phyloP scores from a whole-genome alignment of 2,797 vertebrate species.

The Crocidura indochinensis region DNA sequence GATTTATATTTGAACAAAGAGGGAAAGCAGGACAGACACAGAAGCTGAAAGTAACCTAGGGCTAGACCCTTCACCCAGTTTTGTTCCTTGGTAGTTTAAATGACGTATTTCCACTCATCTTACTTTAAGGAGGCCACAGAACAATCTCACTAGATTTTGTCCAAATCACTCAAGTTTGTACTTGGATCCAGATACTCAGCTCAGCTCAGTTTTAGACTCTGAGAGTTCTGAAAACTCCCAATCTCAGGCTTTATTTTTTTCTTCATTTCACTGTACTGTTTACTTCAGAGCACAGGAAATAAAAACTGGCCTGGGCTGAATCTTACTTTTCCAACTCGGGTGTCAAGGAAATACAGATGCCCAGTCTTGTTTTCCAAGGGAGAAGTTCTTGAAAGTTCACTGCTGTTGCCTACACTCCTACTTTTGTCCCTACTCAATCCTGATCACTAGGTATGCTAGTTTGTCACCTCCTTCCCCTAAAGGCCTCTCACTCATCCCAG shows the following conservation, averaged over 20 bases:
- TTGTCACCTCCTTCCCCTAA: background rate
- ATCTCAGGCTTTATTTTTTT: background rate
- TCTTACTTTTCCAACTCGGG: slow-evolving; percentile 39
- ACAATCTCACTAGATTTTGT: background rate
- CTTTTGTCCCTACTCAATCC: slow-evolving; percentile 3
- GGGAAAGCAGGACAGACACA: background rate
- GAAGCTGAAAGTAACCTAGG: background rate
- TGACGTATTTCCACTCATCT: too few relatives aligned
- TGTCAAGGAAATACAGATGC: slow-evolving; percentile 60
- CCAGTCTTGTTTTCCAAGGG: slow-evolving; percentile 33
- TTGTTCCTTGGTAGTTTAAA: background rate
- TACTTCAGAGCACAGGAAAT: background rate
- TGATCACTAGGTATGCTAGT: slow-evolving; percentile 38
- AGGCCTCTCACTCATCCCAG: slow-evolving; percentile 54
- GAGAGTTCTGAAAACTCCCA: slow-evolving; percentile 9
- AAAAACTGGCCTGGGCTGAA: slow-evolving; percentile 40
- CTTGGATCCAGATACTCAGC: slow-evolving; percentile 14
- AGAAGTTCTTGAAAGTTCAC: slow-evolving; percentile 36
- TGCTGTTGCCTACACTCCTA: slow-evolving; percentile 39
- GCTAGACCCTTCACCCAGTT: background rate
- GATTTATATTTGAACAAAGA: slow-evolving; percentile 5
- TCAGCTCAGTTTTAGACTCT: background rate
- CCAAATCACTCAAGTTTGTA: slow-evolving; percentile 1
- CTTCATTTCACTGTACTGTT: slow-evolving; percentile 36
- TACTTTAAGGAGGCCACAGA: too few relatives aligned